Percentiles rank a stretch among this genome's conserved stretches.
phyloP scores from a whole-genome alignment of 2,888 invertebrate species.

The Apamea monoglypha region DNA sequence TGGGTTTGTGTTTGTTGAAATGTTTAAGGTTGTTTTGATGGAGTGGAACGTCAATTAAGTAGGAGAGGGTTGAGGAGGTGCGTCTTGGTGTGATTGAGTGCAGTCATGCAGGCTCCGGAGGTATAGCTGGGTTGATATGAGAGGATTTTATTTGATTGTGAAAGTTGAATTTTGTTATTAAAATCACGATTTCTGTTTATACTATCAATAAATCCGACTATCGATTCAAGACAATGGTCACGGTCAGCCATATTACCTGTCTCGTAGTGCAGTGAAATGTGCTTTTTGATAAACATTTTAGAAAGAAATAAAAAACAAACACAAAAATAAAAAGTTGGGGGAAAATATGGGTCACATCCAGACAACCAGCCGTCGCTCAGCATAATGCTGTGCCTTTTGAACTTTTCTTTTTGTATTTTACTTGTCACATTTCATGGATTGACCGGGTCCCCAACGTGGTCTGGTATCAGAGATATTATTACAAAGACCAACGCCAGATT shows the following conservation, averaged over 20 bases:
- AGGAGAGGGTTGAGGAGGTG: constrained; percentile 83
- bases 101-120: constrained; percentile 85
- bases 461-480: not conserved
- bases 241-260: not conserved
- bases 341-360: not conserved
- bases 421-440: not conserved
- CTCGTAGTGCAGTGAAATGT: not conserved
- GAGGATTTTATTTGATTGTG: constrained; percentile 41
- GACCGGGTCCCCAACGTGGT: not conserved
- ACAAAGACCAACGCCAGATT: not conserved
- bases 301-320: not conserved
- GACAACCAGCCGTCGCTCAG: not conserved
- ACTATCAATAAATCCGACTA: not conserved
- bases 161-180: not conserved
- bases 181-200: not conserved
- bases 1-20: constrained; percentile 69
- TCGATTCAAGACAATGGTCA: too few relatives aligned
- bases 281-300: not conserved
- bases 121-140: constrained; percentile 62
- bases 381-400: not conserved
- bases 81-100: constrained; percentile 86
- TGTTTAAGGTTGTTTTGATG: constrained; percentile 86
- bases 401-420: not conserved
- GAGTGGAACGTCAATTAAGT: constrained; percentile 89
- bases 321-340: not conserved